Conservation (phyloP, 2,797 vertebrate species). For the Hippocampus kuda region DNA sequence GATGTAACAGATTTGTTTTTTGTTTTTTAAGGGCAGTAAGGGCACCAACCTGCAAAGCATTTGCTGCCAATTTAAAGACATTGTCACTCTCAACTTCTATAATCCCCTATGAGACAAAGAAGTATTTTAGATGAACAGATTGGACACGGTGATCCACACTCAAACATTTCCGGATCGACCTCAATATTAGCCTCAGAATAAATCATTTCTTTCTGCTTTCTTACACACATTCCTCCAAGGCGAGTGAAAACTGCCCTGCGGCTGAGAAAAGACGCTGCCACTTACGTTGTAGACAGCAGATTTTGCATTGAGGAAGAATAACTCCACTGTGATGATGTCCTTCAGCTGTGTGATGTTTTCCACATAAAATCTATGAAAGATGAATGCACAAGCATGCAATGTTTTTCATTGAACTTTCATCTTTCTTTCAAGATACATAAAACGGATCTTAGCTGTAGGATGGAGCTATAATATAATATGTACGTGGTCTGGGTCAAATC, state of each 20-base stretch:
- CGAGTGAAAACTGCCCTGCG: constrained; percentile 45
- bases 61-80: constrained; percentile 87
- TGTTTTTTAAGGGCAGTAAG: neutral
- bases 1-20: neutral
- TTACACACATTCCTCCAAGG: constrained; percentile 39
- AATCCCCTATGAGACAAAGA: constrained; percentile 70
- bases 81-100: constrained; percentile 93
- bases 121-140: constrained; percentile 7
- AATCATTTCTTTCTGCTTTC: constrained; percentile 26
- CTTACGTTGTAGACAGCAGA: constrained; percentile 86
- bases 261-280: constrained; percentile 26
- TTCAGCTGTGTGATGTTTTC: constrained; percentile 94
- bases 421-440: neutral
- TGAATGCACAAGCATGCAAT: constrained; percentile 14
- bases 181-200: constrained; percentile 20
- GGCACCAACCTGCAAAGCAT: constrained; percentile 82
- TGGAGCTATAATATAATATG: no score
- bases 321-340: constrained; percentile 90
- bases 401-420: neutral
- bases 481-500: neutral
- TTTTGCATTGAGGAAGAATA: constrained; percentile 97
- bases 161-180: constrained; percentile 17
- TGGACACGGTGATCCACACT: constrained; percentile 19
- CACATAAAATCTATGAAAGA: constrained; percentile 71
- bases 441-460: neutral